A percentile compares a stretch with the other conserved stretches of the same genome.
Evolutionary conservation across 2,113 vertebrate genomes (phyloP).

Genomic region (Lophochroa leadbeateri): DNA sequence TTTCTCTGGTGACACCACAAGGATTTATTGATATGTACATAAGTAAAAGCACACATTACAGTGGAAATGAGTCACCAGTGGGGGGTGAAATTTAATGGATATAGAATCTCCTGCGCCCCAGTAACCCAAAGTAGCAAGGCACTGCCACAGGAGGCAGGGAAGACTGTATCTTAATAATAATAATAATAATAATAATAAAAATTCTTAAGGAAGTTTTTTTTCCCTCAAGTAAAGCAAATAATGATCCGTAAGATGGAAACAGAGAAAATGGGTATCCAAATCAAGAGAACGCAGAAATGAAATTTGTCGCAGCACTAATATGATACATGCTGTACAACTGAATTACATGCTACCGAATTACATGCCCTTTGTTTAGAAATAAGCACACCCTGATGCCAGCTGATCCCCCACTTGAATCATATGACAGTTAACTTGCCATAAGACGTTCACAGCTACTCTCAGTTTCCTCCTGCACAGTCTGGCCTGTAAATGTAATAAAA

Average conservation of each 20-base stretch:
- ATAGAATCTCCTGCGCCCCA: too few species aligned
- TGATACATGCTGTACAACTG: fast-evolving
- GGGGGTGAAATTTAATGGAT: too few species aligned
- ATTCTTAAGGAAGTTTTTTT: too few species aligned
- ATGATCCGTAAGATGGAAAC: neutral
- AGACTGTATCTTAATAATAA: too few species aligned
- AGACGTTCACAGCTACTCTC: neutral
- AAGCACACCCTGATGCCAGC: neutral
- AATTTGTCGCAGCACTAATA: neutral
- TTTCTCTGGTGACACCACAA: too few species aligned
- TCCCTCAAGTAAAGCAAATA: too few species aligned
- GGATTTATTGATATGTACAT: too few species aligned
- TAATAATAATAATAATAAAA: too few species aligned
- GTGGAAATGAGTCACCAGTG: too few species aligned
- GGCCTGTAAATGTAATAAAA: neutral
- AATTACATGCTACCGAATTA: neutral
- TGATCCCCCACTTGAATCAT: neutral
- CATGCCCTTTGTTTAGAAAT: neutral
- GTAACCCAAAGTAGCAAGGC: too few species aligned
- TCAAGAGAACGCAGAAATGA: neutral
- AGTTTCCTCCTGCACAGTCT: neutral
- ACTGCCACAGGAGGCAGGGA: too few species aligned
- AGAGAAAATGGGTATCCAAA: neutral
- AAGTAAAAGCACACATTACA: too few species aligned
- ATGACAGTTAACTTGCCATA: neutral